Evolutionary conservation across 2,113 vertebrate genomes (phyloP).

Genomic region (Ammodytes marinus): DNA sequence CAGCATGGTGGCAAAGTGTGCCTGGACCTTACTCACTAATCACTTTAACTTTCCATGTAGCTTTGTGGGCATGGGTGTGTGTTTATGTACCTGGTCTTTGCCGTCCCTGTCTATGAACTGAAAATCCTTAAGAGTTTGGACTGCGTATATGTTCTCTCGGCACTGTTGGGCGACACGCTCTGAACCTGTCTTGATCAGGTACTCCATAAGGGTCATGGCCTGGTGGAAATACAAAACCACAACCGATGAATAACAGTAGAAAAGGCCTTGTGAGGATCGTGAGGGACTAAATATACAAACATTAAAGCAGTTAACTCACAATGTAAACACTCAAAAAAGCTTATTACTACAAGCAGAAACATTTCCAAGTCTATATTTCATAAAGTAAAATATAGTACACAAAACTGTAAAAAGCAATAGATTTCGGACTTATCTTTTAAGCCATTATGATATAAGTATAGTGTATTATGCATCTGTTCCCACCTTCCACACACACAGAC

Average conservation of each 20-base stretch:
- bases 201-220: conserved; percentile 97
- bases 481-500: neutral
- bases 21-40: conserved; percentile 23
- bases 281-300: neutral
- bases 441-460: too few relatives aligned
- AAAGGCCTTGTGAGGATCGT: neutral
- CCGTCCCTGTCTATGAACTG: conserved; percentile 94
- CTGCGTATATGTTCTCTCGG: conserved; percentile 94
- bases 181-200: conserved; percentile 94
- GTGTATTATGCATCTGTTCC: too few relatives aligned
- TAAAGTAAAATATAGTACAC: too few relatives aligned
- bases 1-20: conserved; percentile 27
- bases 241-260: neutral
- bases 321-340: too few relatives aligned
- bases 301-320: neutral
- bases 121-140: conserved; percentile 95
- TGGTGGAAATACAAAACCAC: conserved; percentile 56
- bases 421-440: too few relatives aligned
- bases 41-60: conserved; percentile 19
- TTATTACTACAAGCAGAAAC: too few relatives aligned
- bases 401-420: too few relatives aligned
- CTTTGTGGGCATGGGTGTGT: conserved; percentile 15
- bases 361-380: too few relatives aligned
- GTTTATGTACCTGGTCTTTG: conserved; percentile 89
- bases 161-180: conserved; percentile 95